Percentiles rank a stretch among this genome's conserved stretches.
Conservation (phyloP, 2,113 vertebrate genomes). For the Anhinga anhinga region DNA sequence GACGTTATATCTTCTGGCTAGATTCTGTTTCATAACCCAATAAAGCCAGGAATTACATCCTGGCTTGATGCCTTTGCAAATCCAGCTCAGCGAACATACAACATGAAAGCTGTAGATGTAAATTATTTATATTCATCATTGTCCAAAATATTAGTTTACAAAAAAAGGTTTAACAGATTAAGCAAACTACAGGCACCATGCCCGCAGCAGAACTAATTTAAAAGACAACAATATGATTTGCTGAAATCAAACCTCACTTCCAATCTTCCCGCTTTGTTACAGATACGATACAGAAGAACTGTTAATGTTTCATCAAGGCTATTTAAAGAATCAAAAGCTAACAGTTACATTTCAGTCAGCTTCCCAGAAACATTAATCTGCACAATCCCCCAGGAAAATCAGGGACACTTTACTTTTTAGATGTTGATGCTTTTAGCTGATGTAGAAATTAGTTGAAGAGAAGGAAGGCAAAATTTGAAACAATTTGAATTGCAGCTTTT, state of each 20-base stretch:
- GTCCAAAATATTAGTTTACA: slow-evolving; percentile 25
- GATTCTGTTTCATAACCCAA: slow-evolving; percentile 48
- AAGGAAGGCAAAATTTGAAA: background rate
- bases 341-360: background rate
- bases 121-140: slow-evolving; percentile 55
- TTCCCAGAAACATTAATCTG: background rate
- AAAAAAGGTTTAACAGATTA: slow-evolving; percentile 28
- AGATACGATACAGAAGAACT: background rate
- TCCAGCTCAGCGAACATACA: background rate
- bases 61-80: slow-evolving; percentile 24
- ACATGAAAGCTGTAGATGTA: background rate
- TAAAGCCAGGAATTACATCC: slow-evolving; percentile 40
- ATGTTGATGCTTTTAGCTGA: background rate
- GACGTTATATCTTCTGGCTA: slow-evolving; percentile 39
- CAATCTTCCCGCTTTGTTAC: background rate
- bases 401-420: background rate
- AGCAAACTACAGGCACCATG: background rate
- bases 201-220: background rate
- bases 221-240: background rate
- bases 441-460: background rate
- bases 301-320: background rate
- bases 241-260: background rate
- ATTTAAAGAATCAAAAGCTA: slow-evolving; percentile 13
- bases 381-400: background rate
- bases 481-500: background rate